Conservation (phyloP, 2,113 vertebrate genomes). For the Lota lota region DNA sequence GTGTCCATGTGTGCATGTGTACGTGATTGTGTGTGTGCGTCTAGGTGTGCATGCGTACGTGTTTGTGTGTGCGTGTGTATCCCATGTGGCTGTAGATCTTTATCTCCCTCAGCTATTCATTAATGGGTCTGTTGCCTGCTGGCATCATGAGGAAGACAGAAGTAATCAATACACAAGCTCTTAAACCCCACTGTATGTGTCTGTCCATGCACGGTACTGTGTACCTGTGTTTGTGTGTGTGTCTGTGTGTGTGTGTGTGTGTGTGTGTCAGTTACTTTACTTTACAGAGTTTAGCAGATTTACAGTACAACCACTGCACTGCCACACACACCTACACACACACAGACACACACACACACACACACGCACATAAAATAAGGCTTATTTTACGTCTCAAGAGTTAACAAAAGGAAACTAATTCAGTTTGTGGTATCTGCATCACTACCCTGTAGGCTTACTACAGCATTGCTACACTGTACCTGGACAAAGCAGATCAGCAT, state of each 20-base stretch:
- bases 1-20: conserved; percentile 1
- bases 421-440: too few relatives aligned
- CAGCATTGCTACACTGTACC: too few relatives aligned
- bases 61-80: conserved; percentile 10
- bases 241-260: neutral
- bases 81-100: conserved; percentile 36
- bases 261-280: neutral
- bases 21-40: conserved; percentile 1
- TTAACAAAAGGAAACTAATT: too few relatives aligned
- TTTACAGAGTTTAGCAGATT: neutral
- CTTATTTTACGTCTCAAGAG: too few relatives aligned
- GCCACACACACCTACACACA: neutral
- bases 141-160: conserved; percentile 42
- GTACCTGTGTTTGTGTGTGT: conserved; percentile 9
- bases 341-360: conserved; percentile 1
- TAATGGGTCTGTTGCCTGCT: conserved; percentile 47
- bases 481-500: too few relatives aligned
- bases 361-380: neutral
- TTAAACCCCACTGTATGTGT: conserved; percentile 9
- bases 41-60: conserved; percentile 2
- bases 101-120: conserved; percentile 47
- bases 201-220: conserved; percentile 2
- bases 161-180: conserved; percentile 40
- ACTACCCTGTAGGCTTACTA: too few relatives aligned
- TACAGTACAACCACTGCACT: neutral